Evolutionary conservation across 2,113 vertebrate genomes (phyloP).

Genomic region (Propithecus coquereli): DNA sequence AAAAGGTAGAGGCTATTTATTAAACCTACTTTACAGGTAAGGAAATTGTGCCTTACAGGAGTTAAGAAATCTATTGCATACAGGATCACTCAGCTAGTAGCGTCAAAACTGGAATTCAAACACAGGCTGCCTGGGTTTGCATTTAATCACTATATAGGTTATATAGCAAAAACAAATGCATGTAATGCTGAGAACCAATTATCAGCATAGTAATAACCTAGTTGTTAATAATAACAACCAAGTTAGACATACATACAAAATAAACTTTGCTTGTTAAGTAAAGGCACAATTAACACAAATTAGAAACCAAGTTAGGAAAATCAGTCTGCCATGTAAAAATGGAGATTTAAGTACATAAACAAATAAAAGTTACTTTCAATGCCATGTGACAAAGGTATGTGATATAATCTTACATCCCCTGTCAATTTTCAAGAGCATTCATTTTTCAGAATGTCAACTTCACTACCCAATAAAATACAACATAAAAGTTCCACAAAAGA

Average conservation of each 20-base stretch:
- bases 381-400: background rate
- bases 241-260: constrained; percentile 10
- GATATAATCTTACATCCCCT: background rate
- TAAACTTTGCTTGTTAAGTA: background rate
- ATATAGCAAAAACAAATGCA: background rate
- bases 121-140: background rate
- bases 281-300: background rate
- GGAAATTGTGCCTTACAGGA: background rate
- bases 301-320: constrained; percentile 44
- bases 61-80: background rate
- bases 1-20: background rate
- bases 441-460: background rate
- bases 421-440: background rate
- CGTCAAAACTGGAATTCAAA: constrained; percentile 20
- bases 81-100: background rate
- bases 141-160: background rate
- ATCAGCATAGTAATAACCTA: background rate
- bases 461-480: background rate
- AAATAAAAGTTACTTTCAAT: constrained; percentile 26
- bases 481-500: constrained; percentile 18
- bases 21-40: constrained; percentile 7
- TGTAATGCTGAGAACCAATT: background rate
- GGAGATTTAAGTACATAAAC: background rate
- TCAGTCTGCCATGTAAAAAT: background rate
- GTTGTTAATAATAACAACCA: background rate